These are phyloP conservation scores for Uropetala carovei DNA, from an alignment of 2,888 invertebrate genomes.

Conservation along the genomic window DNA sequence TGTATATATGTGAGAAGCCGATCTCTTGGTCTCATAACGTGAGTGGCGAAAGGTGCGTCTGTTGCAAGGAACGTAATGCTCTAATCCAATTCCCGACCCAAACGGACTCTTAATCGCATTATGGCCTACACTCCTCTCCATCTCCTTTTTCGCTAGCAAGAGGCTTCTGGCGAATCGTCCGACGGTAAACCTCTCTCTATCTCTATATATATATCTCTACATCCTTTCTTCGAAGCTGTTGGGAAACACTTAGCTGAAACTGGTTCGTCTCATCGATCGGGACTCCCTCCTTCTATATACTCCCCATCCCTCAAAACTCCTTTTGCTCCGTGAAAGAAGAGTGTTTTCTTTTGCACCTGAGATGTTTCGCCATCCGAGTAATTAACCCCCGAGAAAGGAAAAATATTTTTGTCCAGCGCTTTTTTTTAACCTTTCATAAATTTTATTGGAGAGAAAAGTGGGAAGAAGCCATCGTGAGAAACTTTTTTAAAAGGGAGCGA, in stretches of 20 bases:
- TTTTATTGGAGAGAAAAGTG: too few species aligned
- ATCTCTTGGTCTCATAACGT: not conserved
- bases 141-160: not conserved
- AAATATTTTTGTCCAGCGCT: too few species aligned
- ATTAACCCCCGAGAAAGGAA: too few species aligned
- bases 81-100: not conserved
- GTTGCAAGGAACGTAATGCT: not conserved
- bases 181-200: not conserved
- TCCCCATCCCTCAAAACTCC: not conserved
- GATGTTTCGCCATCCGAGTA: not conserved
- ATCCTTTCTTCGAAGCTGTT: not conserved
- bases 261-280: not conserved
- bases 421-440: too few species aligned
- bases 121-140: not conserved
- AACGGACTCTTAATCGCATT: not conserved
- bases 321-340: not conserved
- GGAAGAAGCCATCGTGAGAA: too few species aligned
- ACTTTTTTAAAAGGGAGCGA: too few species aligned
- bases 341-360: not conserved
- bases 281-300: not conserved
- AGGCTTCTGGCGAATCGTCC: too few species aligned
- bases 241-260: slow-evolving; percentile 14
- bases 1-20: not conserved
- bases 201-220: not conserved
- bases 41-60: not conserved